Conservation (phyloP, 2,888 invertebrate genomes). For the Euzetes globulus region DNA sequence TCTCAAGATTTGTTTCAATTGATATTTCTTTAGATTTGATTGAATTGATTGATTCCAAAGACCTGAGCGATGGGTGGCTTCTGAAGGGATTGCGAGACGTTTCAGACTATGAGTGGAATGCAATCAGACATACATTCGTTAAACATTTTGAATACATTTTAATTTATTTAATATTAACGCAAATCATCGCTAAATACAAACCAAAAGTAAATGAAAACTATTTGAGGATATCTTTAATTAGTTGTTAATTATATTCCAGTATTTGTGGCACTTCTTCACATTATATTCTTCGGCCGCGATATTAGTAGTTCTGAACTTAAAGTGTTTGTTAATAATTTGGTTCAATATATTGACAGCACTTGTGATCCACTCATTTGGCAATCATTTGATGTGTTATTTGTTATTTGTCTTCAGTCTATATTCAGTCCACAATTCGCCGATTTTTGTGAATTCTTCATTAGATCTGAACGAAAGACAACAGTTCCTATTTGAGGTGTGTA, state of each 20-base stretch:
- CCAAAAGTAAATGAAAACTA: neutral
- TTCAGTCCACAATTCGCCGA: neutral
- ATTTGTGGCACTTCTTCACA: conserved; percentile 17
- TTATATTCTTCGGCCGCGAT: conserved; percentile 6
- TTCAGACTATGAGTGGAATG: conserved; percentile 23
- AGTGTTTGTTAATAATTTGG: conserved; percentile 9
- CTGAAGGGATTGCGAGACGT: neutral
- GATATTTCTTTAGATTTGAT: neutral
- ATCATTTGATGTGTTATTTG: neutral
- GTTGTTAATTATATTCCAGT: neutral
- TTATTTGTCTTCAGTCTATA: neutral
- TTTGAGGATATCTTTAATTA: neutral
- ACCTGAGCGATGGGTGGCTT: neutral
- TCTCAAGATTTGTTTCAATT: neutral
- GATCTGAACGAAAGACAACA: conserved; percentile 32
- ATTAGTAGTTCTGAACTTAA: neutral
- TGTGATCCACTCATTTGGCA: neutral
- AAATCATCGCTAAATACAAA: conserved; percentile 8
- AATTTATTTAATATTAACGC: neutral
- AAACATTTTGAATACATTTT: conserved; percentile 1
- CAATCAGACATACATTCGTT: neutral
- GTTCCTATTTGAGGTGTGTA: conserved; percentile 59
- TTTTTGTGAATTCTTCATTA: neutral
- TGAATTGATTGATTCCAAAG: neutral
- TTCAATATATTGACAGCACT: conserved; percentile 3